Conservation (phyloP, 1,140 invertebrate species). For the Danaus melanippus region DNA sequence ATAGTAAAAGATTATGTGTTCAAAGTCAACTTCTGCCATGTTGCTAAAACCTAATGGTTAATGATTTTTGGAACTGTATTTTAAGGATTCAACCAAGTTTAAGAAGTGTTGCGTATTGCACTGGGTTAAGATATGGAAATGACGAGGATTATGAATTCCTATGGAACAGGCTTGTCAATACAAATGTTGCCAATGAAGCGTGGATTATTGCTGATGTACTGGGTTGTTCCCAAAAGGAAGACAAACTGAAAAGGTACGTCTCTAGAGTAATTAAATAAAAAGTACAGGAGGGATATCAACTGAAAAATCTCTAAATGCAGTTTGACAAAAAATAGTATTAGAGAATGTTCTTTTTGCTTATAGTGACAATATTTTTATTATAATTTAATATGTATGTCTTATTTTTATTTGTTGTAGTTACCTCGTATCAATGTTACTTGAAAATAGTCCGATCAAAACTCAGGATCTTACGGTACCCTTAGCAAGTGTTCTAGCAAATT, state of each 20-base stretch:
- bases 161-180: slow-evolving; percentile 67
- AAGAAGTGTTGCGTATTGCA: slow-evolving; percentile 73
- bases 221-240: slow-evolving; percentile 71
- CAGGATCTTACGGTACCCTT: slow-evolving; percentile 63
- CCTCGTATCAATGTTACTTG: slow-evolving; percentile 42
- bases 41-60: neutral
- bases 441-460: slow-evolving; percentile 64
- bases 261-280: neutral
- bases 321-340: too few species aligned
- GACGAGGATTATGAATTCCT: slow-evolving; percentile 68
- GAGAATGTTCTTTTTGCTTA: too few species aligned
- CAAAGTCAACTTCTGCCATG: too few species aligned
- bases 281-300: neutral
- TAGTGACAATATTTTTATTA: too few species aligned
- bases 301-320: too few species aligned
- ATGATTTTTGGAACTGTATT: slow-evolving; percentile 9
- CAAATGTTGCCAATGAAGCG: slow-evolving; percentile 72
- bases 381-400: too few species aligned
- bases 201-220: slow-evolving; percentile 71
- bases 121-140: slow-evolving; percentile 63
- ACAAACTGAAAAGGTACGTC: slow-evolving; percentile 61
- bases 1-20: slow-evolving; percentile 2
- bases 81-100: slow-evolving; percentile 71
- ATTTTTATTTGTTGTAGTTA: slow-evolving; percentile 38
- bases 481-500: slow-evolving; percentile 55